These are phyloP conservation scores for Rhinogobius similis DNA, from an alignment of 2,113 vertebrate species.

Conservation along the genomic window DNA sequence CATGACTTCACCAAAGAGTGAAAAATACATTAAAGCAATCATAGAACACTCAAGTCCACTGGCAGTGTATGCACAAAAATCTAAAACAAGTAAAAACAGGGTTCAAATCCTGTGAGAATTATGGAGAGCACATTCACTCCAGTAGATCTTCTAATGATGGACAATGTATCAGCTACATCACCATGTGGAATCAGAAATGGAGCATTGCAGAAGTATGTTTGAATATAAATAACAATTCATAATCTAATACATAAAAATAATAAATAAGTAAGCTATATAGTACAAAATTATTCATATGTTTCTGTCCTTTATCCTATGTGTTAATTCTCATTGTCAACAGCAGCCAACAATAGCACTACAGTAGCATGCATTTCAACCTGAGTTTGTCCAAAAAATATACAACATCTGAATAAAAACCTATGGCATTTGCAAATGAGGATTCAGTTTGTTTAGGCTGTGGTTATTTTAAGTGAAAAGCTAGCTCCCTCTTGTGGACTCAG, in stretches of 20 bases:
- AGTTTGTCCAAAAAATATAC: constrained; percentile 58
- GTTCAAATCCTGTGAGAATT: neutral
- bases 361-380: constrained; percentile 67
- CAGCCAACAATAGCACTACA: constrained; percentile 32
- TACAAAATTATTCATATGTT: constrained; percentile 20
- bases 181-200: constrained; percentile 6
- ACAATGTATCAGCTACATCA: constrained; percentile 25
- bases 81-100: neutral
- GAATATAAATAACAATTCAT: neutral
- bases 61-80: constrained; percentile 35
- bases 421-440: constrained; percentile 24
- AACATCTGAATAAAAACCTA: constrained; percentile 28
- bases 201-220: neutral
- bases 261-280: neutral
- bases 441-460: constrained; percentile 9
- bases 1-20: constrained; percentile 31
- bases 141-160: constrained; percentile 1
- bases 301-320: constrained; percentile 13
- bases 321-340: constrained; percentile 19
- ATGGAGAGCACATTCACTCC: constrained; percentile 15
- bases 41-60: constrained; percentile 17
- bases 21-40: constrained; percentile 27
- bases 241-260: neutral
- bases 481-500: constrained; percentile 56
- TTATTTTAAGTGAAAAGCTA: constrained; percentile 32